phyloP scores from a whole-genome alignment of 2,888 invertebrate genomes.

The Portevinia maculata region DNA sequence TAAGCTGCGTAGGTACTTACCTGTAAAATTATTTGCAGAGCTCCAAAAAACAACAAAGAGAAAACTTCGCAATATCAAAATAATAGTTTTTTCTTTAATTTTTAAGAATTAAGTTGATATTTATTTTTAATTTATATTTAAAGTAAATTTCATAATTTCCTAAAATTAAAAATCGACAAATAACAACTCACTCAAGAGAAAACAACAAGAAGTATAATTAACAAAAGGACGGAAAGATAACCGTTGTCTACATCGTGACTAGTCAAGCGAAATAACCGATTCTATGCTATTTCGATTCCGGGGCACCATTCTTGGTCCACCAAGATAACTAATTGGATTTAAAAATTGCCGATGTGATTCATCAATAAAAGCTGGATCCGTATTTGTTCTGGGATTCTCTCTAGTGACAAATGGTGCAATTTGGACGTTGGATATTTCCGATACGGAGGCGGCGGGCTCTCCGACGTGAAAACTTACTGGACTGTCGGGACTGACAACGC shows the following conservation, averaged over 20 bases:
- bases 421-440: slow-evolving; percentile 74
- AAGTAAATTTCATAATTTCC: not conserved
- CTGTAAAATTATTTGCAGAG: not conserved
- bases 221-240: slow-evolving; percentile 46
- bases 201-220: slow-evolving; percentile 9
- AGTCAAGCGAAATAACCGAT: slow-evolving; percentile 88
- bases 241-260: slow-evolving; percentile 52
- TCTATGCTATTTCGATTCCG: slow-evolving; percentile 86
- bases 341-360: slow-evolving; percentile 84
- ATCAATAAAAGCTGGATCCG: slow-evolving; percentile 84
- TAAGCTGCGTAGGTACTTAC: not conserved
- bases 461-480: slow-evolving; percentile 8
- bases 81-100: not conserved
- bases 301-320: slow-evolving; percentile 85
- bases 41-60: not conserved
- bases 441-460: slow-evolving; percentile 4
- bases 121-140: not conserved
- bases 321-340: slow-evolving; percentile 88
- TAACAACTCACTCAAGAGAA: not conserved
- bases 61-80: not conserved
- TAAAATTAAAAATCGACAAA: not conserved
- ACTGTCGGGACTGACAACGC: slow-evolving; percentile 2
- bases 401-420: slow-evolving; percentile 77
- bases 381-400: slow-evolving; percentile 71
- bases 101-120: not conserved